These are phyloP conservation scores for Asobara japonica DNA, from an alignment of 1,140 invertebrate species.

Conservation along the genomic window DNA sequence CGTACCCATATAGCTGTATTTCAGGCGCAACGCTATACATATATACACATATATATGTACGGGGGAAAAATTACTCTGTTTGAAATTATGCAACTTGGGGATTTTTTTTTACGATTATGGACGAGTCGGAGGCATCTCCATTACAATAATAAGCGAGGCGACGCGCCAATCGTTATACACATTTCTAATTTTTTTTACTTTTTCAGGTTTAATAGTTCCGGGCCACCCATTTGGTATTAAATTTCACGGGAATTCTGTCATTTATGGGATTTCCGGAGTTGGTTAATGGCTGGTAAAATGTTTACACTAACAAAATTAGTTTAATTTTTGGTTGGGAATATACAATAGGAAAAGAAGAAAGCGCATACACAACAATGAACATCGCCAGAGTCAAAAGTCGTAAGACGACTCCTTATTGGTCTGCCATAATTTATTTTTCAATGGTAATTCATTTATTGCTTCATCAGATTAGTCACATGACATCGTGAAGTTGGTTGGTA, in stretches of 20 bases:
- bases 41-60: too few relatives aligned
- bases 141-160: slow-evolving; percentile 25
- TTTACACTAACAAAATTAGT: neutral
- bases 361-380: too few relatives aligned
- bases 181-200: neutral
- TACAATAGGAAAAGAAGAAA: too few relatives aligned
- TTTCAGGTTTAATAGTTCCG: neutral
- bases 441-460: too few relatives aligned
- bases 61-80: neutral
- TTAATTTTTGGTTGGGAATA: too few relatives aligned
- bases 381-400: too few relatives aligned
- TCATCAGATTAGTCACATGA: too few relatives aligned
- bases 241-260: neutral
- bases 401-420: too few relatives aligned
- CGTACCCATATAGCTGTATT: neutral
- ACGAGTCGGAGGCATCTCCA: slow-evolving; percentile 1
- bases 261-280: neutral
- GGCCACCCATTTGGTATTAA: neutral
- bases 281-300: neutral
- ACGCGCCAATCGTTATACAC: neutral
- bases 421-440: too few relatives aligned
- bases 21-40: slow-evolving; percentile 7
- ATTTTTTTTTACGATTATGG: slow-evolving; percentile 28
- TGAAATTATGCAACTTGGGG: slow-evolving; percentile 16
- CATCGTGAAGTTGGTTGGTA: too few relatives aligned